Base-by-base conservation (phyloP, 2,888 invertebrate species). In the Sthenelais limicola region DNA sequence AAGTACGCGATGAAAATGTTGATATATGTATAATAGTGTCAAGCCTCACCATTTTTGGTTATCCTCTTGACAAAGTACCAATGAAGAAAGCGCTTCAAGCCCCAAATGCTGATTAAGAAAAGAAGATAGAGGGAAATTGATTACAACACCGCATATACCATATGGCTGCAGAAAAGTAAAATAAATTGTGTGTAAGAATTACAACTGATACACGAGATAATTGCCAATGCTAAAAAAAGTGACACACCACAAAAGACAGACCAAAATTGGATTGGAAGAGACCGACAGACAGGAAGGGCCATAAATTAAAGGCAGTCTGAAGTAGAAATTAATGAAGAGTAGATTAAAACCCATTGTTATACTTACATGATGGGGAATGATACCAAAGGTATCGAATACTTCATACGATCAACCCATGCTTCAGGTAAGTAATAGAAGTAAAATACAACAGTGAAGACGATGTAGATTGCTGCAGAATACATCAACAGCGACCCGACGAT, bases 291-390 rank as follows among this genome's bases (percentile, higher is more conserved):
- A n/a, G n/a, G n/a, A n/a, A n/a, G n/a, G n/a, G n/a, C n/a, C n/a
- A n/a, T n/a, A n/a, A n/a, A n/a, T n/a, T n/a, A n/a, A n/a, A n/a
- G n/a, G n/a, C n/a, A n/a, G n/a, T n/a, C n/a, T n/a, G n/a, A n/a
- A n/a, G n/a, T n/a, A n/a, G n/a, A n/a, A n/a, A n/a, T n/a, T n/a
- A n/a, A n/a, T n/a, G n/a, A n/a, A n/a, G n/a, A n/a, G n/a, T n/a
- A n/a, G 9, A 28, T 28, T 21, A 26, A 56, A 28, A 12, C 3
- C 2, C 48, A 32, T 71, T 28, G 30, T 54, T 21, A 86, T 83
- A 76, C 95, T 93, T 89, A 97, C 96, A 96, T 85, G 73, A 95
- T 83, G 70, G 96, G 95, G 83, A 96, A 92, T 70, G 94, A 89
- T 32, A 96, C 87, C 70, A 96, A 89, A 24, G 95, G 95, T 73